A percentile compares a stretch with the other conserved stretches of the same genome.
These are phyloP conservation scores for Idris sp. DNA, from an alignment of 1,140 invertebrate genomes.

Conservation along the genomic window DNA sequence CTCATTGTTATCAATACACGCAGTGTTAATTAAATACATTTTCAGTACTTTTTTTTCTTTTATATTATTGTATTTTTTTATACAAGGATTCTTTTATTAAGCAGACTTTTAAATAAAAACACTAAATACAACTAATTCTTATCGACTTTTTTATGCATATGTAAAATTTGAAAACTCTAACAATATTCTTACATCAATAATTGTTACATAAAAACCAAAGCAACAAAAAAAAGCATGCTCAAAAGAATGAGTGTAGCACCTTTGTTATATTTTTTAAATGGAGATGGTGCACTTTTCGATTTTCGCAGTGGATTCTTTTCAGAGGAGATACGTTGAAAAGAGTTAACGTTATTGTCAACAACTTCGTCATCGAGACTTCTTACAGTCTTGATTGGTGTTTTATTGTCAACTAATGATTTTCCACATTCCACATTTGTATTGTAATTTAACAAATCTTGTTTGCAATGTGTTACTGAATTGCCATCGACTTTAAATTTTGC, in stretches of 20 bases:
- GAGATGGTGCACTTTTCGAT: conserved; percentile 75
- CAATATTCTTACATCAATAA: no score
- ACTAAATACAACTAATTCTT: no score
- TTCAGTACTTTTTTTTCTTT: no score
- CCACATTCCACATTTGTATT: conserved; percentile 33
- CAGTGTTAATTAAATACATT: no score
- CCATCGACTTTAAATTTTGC: conserved; percentile 33
- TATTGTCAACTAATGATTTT: conserved; percentile 52
- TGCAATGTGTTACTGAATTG: conserved; percentile 17
- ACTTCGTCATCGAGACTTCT: conserved; percentile 52
- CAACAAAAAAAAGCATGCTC: conserved; percentile 38
- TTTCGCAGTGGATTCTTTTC: conserved; percentile 73
- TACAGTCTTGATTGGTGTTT: conserved; percentile 39
- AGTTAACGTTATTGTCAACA: conserved; percentile 60
- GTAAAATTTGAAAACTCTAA: no score
- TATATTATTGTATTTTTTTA: no score
- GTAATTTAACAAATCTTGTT: conserved; percentile 53
- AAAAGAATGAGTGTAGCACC: conserved; percentile 59
- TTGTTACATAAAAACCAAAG: conserved; percentile 36
- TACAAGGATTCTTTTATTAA: no score
- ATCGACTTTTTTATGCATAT: no score
- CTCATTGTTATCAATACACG: no score
- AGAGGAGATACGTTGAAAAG: conserved; percentile 62
- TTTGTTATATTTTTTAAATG: conserved; percentile 70
- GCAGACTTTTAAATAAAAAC: no score